phyloP scores from a whole-genome alignment of 2,113 vertebrate genomes.

The Ginglymostoma cirratum region DNA sequence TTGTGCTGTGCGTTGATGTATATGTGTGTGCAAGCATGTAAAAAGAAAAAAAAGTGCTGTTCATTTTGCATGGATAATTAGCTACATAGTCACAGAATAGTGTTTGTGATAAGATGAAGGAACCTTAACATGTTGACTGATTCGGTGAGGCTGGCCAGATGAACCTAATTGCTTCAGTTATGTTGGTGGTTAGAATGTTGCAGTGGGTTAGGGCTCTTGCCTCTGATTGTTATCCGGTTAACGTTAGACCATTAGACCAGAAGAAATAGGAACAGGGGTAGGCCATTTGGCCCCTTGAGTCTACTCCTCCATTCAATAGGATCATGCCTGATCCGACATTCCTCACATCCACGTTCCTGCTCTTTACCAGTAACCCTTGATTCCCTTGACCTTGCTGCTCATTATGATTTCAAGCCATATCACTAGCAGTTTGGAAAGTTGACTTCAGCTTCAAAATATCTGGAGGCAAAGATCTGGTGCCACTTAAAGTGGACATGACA shows the following conservation, averaged over 20 bases:
- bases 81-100: neutral
- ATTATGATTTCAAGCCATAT: neutral
- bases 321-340: too few species aligned
- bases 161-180: neutral
- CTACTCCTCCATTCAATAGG: too few species aligned
- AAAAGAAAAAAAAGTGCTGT: too few species aligned
- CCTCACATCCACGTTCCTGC: too few species aligned
- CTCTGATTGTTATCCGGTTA: neutral
- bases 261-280: too few species aligned
- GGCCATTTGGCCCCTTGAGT: too few species aligned
- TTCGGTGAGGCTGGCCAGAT: neutral
- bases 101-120: neutral
- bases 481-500: neutral
- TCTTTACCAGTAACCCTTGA: too few species aligned
- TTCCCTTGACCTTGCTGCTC: neutral
- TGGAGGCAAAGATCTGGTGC: neutral
- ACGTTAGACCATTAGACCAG: too few species aligned
- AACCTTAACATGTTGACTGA: neutral
- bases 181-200: neutral
- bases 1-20: neutral
- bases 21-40: neutral
- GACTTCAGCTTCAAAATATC: neutral
- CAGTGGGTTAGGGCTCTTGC: neutral
- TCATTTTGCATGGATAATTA: neutral
- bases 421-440: neutral